Percentiles rank a stretch among this genome's conserved stretches.
Evolutionary conservation across 1,140 invertebrate genomes (phyloP).

Genomic region (Anthonomus grandis): DNA sequence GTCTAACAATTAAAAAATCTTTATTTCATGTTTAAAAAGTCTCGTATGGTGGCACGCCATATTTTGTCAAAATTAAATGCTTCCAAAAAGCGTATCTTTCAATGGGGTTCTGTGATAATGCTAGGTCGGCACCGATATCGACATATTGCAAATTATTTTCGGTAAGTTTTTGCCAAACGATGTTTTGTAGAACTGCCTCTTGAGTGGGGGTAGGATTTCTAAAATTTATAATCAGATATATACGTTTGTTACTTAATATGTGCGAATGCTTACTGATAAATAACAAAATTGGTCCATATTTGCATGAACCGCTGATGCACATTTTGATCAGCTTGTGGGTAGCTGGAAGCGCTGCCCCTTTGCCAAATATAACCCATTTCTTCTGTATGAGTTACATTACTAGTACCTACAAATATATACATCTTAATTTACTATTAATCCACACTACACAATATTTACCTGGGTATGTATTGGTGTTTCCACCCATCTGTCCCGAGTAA

Average conservation of each 20-base stretch:
- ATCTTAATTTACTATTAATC: neutral
- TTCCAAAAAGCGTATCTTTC: conserved; percentile 23
- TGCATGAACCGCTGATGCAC: conserved; percentile 15
- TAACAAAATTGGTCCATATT: conserved; percentile 16
- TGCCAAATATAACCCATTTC: conserved; percentile 19
- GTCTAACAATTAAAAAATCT: no score
- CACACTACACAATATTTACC: conserved; percentile 8
- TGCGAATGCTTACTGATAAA: conserved; percentile 1
- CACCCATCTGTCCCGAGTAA: conserved; percentile 27
- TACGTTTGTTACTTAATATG: neutral
- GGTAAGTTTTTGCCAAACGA: conserved; percentile 24
- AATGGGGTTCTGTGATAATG: conserved; percentile 5
- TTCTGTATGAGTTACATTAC: conserved; percentile 22
- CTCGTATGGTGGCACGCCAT: conserved; percentile 10
- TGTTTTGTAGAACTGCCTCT: conserved; percentile 22
- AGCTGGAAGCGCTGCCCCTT: conserved; percentile 2
- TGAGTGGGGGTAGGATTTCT: conserved; percentile 25
- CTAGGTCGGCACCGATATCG: conserved; percentile 17
- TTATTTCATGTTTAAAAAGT: conserved; percentile 12
- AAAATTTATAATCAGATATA: conserved; percentile 10
- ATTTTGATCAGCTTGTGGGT: conserved; percentile 12
- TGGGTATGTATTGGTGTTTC: conserved; percentile 17
- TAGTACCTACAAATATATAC: conserved; percentile 11
- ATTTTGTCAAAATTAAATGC: conserved; percentile 10
- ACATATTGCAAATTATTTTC: conserved; percentile 15